Percentiles rank a stretch among this genome's conserved stretches.
Evolutionary conservation across 2,113 vertebrate species (phyloP).

Genomic region (Fregetta grallaria): DNA sequence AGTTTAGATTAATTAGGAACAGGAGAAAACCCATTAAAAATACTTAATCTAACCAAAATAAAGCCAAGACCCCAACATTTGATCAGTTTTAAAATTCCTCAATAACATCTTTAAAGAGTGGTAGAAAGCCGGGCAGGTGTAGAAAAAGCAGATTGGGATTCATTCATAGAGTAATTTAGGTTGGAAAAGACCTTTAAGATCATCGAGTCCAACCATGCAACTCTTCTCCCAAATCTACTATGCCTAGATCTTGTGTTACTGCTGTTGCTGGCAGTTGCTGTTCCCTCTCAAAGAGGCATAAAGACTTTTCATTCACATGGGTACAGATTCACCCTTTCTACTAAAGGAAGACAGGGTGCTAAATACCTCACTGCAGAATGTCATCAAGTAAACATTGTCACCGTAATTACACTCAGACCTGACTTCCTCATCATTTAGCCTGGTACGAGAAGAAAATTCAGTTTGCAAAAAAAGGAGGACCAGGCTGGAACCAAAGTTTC

Average conservation of each 20-base stretch:
- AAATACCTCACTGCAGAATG: neutral
- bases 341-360: neutral
- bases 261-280: neutral
- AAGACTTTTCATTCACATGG: neutral
- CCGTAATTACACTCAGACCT: neutral
- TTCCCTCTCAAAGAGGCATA: neutral
- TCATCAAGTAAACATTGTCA: neutral
- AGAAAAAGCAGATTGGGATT: neutral
- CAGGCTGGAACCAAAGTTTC: neutral
- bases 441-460: neutral
- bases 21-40: neutral
- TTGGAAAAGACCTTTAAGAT: neutral
- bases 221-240: neutral
- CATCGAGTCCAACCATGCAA: neutral
- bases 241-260: neutral
- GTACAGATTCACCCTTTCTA: neutral
- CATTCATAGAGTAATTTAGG: neutral
- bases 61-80: neutral
- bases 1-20: neutral
- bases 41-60: neutral
- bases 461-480: neutral
- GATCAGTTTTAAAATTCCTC: neutral
- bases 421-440: neutral
- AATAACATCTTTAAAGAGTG: too few relatives aligned
- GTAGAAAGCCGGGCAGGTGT: neutral